Evolutionary conservation across 37 sponge, comb jelly and placozoan species (phyloP).

Genomic region (Eunapius fragilis): DNA sequence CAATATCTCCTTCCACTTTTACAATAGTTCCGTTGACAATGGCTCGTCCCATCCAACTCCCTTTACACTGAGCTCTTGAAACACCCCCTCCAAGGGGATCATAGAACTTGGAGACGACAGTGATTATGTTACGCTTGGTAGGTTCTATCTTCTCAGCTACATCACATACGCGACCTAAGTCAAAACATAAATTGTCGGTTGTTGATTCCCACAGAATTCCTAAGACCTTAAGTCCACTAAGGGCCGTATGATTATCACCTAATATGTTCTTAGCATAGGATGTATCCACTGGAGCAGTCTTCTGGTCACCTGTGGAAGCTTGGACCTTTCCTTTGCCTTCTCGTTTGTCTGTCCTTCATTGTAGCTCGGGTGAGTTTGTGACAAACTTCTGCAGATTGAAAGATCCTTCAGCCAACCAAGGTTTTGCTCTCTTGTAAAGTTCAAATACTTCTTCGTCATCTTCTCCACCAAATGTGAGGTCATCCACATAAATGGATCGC

Average conservation of each 20-base stretch:
- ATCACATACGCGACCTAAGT: neutral
- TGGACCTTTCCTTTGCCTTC: no score
- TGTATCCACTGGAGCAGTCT: no score
- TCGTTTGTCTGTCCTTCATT: no score
- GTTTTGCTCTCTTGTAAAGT: neutral
- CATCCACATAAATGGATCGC: slow-evolving; percentile 16
- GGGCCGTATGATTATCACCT: no score
- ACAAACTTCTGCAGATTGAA: slow-evolving; percentile 12
- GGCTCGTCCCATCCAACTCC: slow-evolving; percentile 19
- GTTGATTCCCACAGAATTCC: slow-evolving; percentile 1
- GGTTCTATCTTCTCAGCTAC: neutral
- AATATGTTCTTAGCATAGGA: no score
- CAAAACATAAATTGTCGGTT: neutral
- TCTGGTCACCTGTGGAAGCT: no score
- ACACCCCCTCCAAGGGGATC: slow-evolving; percentile 17
- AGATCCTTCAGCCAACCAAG: neutral
- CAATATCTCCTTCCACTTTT: slow-evolving; percentile 1
- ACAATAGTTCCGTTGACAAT: neutral
- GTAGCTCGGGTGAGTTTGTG: slow-evolving; percentile 3
- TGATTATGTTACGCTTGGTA: neutral
- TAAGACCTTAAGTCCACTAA: neutral
- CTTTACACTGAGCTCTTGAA: slow-evolving; percentile 3
- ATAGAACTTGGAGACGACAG: neutral
- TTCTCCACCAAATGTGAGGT: slow-evolving; percentile 5
- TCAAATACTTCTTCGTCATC: neutral